Evolutionary conservation across 2,113 vertebrate species (phyloP).

Genomic region (Tangachromis dhanisi): DNA sequence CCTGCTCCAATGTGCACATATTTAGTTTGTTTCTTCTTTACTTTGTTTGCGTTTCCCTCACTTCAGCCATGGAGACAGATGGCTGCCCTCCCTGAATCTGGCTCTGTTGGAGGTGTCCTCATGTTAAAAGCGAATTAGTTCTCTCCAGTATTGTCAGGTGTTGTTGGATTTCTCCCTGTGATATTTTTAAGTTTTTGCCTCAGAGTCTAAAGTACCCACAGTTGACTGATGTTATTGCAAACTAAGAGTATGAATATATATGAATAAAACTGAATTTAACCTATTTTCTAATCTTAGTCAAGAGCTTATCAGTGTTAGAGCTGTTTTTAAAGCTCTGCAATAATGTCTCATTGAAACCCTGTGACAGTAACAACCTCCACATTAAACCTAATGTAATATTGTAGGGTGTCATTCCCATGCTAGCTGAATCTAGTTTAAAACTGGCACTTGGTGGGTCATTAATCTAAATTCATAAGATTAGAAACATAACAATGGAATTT

Average conservation of each 20-base stretch:
- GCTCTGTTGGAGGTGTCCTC: not conserved
- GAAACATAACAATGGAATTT: not conserved
- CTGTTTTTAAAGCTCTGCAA: not conserved
- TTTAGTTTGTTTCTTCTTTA: not conserved
- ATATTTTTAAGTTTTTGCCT: not conserved
- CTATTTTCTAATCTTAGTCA: not conserved
- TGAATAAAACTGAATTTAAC: not conserved
- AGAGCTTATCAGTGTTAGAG: not conserved
- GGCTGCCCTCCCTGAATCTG: not conserved
- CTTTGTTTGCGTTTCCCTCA: not conserved
- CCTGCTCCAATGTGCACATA: not conserved
- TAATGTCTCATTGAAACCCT: not conserved
- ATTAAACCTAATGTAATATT: not conserved
- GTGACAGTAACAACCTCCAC: not conserved
- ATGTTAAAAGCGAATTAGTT: not conserved
- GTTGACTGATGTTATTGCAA: not conserved
- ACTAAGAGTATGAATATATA: not conserved
- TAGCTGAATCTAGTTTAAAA: not conserved
- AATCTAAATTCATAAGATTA: not conserved
- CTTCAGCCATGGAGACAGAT: not conserved
- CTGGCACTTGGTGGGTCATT: not conserved
- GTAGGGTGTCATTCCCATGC: not conserved
- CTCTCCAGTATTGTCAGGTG: not conserved
- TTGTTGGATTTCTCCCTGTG: not conserved
- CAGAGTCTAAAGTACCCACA: fast-evolving